A percentile compares a stretch with the other conserved stretches of the same genome.
These are phyloP conservation scores for Acrobeloides nanus DNA, from an alignment of 2,888 invertebrate species.

Conservation along the genomic window DNA sequence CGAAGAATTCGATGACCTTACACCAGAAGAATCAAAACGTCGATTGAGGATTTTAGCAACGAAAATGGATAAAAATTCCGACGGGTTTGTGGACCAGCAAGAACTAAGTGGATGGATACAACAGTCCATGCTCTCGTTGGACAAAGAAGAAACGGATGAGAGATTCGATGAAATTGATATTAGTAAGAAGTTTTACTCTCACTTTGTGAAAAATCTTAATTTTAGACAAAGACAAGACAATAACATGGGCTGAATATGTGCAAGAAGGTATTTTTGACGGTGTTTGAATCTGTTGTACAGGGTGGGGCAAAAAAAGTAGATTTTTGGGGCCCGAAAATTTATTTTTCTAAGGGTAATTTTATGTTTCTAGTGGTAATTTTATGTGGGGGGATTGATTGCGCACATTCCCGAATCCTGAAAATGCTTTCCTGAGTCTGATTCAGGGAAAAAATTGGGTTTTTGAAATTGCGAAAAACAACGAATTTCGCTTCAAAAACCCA, in stretches of 20 bases:
- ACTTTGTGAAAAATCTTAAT: conserved; percentile 34
- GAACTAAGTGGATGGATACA: conserved; percentile 78
- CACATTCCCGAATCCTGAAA: too few relatives aligned
- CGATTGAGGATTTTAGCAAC: conserved; percentile 69
- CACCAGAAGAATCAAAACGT: conserved; percentile 75
- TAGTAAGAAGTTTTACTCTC: conserved; percentile 18
- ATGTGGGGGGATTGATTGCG: too few relatives aligned
- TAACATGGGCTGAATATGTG: conserved; percentile 85
- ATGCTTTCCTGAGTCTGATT: too few relatives aligned
- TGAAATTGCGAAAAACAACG: too few relatives aligned
- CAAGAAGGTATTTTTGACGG: too few relatives aligned
- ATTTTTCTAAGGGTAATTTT: too few relatives aligned
- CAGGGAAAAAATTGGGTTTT: too few relatives aligned
- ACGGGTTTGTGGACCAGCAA: conserved; percentile 68
- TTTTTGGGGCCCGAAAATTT: too few relatives aligned
- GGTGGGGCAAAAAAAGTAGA: too few relatives aligned
- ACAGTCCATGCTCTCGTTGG: conserved; percentile 71
- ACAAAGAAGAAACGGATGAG: conserved; percentile 53
- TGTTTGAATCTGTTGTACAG: too few relatives aligned
- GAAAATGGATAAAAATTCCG: conserved; percentile 80
- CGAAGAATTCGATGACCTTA: conserved; percentile 78
- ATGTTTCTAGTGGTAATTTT: too few relatives aligned
- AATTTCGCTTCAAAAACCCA: too few relatives aligned
- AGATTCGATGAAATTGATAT: conserved; percentile 64
- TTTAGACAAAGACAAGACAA: conserved; percentile 68